phyloP scores from a whole-genome alignment of 2,113 vertebrate species.

The Herpailurus yagouaroundi region DNA sequence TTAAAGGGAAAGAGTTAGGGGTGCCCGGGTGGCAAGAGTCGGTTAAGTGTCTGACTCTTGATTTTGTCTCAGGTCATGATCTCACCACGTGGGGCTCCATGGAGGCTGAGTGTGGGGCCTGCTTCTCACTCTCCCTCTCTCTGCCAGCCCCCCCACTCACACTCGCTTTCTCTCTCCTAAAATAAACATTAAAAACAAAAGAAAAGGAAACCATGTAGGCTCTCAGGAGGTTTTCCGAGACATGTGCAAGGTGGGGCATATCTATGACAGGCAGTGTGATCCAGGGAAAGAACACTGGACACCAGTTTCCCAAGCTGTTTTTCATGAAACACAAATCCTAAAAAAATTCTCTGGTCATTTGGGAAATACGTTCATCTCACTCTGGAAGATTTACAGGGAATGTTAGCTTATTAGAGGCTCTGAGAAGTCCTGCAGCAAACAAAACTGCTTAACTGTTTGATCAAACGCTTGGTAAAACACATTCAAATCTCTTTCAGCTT shows the following conservation, averaged over 20 bases:
- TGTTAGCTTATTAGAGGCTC: constrained; percentile 13
- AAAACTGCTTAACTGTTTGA: background rate
- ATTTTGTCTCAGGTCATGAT: too few species aligned
- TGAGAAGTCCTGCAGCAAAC: background rate
- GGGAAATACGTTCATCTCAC: background rate
- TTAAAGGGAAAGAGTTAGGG: background rate
- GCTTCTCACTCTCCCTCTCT: too few species aligned
- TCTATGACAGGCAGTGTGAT: background rate
- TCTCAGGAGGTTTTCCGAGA: background rate
- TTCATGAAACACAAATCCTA: background rate
- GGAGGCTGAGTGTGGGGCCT: too few species aligned
- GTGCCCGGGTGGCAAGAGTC: too few species aligned
- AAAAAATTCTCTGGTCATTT: background rate
- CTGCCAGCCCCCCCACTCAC: too few species aligned
- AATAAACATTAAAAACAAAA: too few species aligned
- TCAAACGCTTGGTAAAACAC: background rate
- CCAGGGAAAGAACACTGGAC: background rate
- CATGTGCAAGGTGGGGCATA: background rate
- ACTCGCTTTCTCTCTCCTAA: too few species aligned
- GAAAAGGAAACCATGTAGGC: background rate
- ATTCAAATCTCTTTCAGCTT: background rate
- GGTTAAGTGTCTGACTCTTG: too few species aligned
- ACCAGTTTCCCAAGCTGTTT: background rate
- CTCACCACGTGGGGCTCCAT: too few species aligned
- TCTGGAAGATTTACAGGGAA: background rate